These are phyloP conservation scores for Nibea coibor DNA, from an alignment of 2,113 vertebrate genomes.

Conservation along the genomic window DNA sequence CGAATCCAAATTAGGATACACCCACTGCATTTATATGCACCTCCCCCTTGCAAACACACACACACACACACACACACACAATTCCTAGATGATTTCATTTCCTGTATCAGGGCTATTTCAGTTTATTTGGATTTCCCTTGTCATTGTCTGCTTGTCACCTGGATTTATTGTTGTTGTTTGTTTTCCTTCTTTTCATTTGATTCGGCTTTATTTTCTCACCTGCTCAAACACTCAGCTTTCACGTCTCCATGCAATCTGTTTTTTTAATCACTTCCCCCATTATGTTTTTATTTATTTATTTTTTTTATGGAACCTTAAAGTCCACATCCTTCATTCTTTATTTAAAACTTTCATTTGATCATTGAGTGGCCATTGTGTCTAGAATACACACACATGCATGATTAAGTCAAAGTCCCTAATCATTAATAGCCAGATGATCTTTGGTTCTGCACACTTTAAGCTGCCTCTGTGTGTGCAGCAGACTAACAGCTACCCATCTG, in stretches of 20 bases:
- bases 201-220: slow-evolving; percentile 50
- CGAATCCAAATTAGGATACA: slow-evolving; percentile 27
- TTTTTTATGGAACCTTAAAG: background rate
- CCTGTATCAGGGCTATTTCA: slow-evolving; percentile 60
- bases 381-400: background rate
- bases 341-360: background rate
- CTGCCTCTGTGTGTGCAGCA: background rate
- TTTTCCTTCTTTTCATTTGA: background rate
- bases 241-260: background rate
- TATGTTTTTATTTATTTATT: too few relatives aligned
- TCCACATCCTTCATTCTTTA: background rate
- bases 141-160: slow-evolving; percentile 60
- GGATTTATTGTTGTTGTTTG: slow-evolving; percentile 49
- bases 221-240: slow-evolving; percentile 5
- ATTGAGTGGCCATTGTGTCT: background rate
- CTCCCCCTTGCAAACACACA: slow-evolving; percentile 29
- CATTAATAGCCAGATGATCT: background rate
- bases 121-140: slow-evolving; percentile 56
- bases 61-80: slow-evolving; percentile 24
- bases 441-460: slow-evolving; percentile 18
- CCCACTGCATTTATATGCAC: slow-evolving; percentile 22
- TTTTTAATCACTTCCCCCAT: background rate
- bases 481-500: background rate
- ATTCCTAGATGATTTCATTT: slow-evolving; percentile 68
- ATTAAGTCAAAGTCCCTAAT: background rate